Conservation (phyloP, 2,797 vertebrate species). For the Tenualosa ilisha region DNA sequence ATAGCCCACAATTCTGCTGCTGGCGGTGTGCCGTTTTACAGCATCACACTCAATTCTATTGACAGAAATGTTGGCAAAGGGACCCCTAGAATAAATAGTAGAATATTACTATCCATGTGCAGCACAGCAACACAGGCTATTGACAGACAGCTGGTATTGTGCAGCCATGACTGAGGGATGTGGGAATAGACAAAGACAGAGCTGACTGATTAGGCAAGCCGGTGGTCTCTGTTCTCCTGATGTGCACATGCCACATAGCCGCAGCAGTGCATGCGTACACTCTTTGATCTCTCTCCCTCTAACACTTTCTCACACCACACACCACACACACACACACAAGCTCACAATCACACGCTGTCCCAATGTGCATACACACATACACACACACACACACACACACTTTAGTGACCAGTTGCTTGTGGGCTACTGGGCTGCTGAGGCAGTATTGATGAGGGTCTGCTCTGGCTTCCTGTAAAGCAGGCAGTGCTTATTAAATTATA, state of each 20-base stretch:
- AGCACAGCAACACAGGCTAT: too few species aligned
- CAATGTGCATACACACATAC: background rate
- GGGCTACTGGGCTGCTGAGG: background rate
- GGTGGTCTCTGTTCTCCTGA: too few species aligned
- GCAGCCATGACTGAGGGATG: background rate
- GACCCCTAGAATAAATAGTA: background rate
- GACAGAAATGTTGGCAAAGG: background rate
- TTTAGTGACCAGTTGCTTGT: background rate
- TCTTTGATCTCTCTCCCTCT: background rate
- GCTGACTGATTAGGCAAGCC: too few species aligned
- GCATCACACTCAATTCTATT: background rate
- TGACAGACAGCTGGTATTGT: background rate
- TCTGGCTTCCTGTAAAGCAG: slow-evolving; percentile 8
- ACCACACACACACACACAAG: background rate
- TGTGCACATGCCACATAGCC: background rate
- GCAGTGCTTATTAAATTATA: background rate
- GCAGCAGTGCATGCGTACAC: background rate
- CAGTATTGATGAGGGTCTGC: background rate
- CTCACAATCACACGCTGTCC: background rate
- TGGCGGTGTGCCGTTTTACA: background rate
- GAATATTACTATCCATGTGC: too few species aligned
- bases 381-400: background rate
- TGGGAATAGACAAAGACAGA: too few species aligned
- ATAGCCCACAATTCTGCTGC: background rate
- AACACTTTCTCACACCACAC: background rate